These are phyloP conservation scores for Trissolcus brochymenae DNA, from an alignment of 2,888 invertebrate species.

Conservation along the genomic window DNA sequence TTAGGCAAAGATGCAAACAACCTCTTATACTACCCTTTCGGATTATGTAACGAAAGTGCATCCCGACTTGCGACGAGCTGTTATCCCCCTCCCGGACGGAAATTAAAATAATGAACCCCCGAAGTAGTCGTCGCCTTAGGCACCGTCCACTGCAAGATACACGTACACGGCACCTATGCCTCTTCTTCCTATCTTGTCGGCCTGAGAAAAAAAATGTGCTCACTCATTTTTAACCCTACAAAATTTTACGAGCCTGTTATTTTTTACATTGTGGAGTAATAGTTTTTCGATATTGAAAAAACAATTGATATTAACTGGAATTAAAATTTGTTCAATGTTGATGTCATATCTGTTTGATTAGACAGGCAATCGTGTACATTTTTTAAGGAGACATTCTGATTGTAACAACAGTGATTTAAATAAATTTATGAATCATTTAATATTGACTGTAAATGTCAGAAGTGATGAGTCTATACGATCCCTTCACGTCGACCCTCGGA, in stretches of 20 bases:
- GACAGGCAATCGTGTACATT: too few species aligned
- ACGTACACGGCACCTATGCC: constrained; percentile 13
- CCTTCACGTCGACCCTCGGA: constrained; percentile 22
- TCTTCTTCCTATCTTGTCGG: constrained; percentile 27
- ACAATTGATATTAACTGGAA: too few species aligned
- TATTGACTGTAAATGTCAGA: constrained; percentile 45
- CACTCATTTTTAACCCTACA: constrained; percentile 28
- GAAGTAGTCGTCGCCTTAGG: constrained; percentile 56
- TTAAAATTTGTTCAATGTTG: too few species aligned
- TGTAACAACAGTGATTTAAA: constrained; percentile 30
- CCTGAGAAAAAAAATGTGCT: constrained; percentile 56
- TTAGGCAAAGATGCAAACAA: constrained; percentile 15
- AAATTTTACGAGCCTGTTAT: neutral
- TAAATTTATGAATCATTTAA: constrained; percentile 48
- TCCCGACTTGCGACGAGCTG: constrained; percentile 30
- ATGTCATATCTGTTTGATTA: too few species aligned
- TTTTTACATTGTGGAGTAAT: too few species aligned
- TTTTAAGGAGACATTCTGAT: too few species aligned
- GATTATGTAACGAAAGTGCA: constrained; percentile 58
- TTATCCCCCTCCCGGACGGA: constrained; percentile 50
- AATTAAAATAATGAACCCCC: constrained; percentile 71
- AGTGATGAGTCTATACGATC: constrained; percentile 49
- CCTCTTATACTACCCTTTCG: constrained; percentile 37
- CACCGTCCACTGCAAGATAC: constrained; percentile 40
- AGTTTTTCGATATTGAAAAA: neutral